Base-by-base conservation (phyloP, 1,140 invertebrate species). In the Lasioglossum albipes region DNA sequence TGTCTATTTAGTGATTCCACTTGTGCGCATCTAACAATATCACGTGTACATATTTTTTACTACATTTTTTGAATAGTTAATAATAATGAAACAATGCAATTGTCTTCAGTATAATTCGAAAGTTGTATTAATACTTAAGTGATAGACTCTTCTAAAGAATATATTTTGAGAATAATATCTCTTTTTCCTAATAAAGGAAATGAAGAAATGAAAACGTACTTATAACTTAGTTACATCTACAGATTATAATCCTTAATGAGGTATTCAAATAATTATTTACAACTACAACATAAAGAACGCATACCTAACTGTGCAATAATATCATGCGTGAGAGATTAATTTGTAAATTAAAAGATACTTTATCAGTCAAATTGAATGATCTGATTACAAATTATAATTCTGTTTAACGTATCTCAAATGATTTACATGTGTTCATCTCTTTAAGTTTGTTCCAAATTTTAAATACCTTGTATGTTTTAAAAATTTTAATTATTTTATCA, bases 21-120 rank as follows among this genome's bases (percentile, higher is more conserved):
- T 20, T 22, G 16, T 16, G 62, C 36, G 52, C n/a, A 73, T 13
- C 36, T 64, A 67, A n/a, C 49, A 20, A 31, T 69, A 20, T 62
- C n/a, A 41, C 31, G 65, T 52, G 27, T 57, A 52, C 31, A 59
- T 42, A 41, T 52, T 22, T n/a, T 18, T 2, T 42, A 6, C 52
- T 59, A 9, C 62, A 41, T 62, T 52, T 49, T 65, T 71, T 45
- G 52, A 59, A 36, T 54, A 59, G 9, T 36, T 62, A 20, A 57
- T 77, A 88, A 87, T 16, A n/a, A 45, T 42, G n/a, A 41, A 65
- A 18, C 3, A 65, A 31, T 7, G 27, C 5, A 41, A 67, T 52
- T 18, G 62, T 49, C 49, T 45, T 22, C n/a, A n/a, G 41, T 22
- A 18, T 41, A 22, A 75, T 10, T 20, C 20, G 12, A 20, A 36